Conservation (phyloP, 2,113 vertebrate species). For the Sturnira hondurensis region DNA sequence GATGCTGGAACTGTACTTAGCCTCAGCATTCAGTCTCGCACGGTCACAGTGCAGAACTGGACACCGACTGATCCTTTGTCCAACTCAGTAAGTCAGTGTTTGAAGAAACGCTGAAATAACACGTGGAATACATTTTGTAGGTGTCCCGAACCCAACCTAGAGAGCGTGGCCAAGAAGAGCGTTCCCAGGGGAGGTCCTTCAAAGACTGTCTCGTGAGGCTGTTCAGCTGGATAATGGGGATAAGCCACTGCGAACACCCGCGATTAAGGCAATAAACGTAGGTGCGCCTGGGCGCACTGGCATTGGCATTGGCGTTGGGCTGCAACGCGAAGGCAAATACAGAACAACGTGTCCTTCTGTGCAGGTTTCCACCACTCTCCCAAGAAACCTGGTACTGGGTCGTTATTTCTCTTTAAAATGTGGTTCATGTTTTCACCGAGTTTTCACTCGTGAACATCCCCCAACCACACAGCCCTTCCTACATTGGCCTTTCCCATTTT, state of each 20-base stretch:
- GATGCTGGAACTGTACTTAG: not conserved
- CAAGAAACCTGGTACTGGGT: not conserved
- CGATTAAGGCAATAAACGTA: slow-evolving; percentile 86
- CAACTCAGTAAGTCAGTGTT: not conserved
- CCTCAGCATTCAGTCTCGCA: not conserved
- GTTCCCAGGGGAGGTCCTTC: slow-evolving; percentile 75
- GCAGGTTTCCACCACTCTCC: slow-evolving; percentile 42
- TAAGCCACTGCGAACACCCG: slow-evolving; percentile 78
- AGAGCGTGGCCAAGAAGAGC: slow-evolving; percentile 79
- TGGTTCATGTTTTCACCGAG: not conserved
- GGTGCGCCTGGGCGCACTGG: slow-evolving; percentile 73
- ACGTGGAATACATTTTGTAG: slow-evolving; percentile 71
- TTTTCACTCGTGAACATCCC: not conserved
- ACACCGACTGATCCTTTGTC: not conserved
- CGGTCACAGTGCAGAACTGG: not conserved
- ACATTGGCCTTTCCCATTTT: not conserved
- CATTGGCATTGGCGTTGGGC: slow-evolving; percentile 42
- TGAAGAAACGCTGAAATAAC: not conserved
- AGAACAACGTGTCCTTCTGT: slow-evolving; percentile 62
- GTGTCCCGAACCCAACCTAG: slow-evolving; percentile 75
- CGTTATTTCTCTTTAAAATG: not conserved
- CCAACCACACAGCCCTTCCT: not conserved
- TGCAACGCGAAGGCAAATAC: not conserved
- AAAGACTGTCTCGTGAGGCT: slow-evolving; percentile 82
- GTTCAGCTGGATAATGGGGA: slow-evolving; percentile 84